Percentiles rank a stretch among this genome's conserved stretches.
Evolutionary conservation across 2,797 vertebrate genomes (phyloP).

Genomic region (Sparidentex hasta): DNA sequence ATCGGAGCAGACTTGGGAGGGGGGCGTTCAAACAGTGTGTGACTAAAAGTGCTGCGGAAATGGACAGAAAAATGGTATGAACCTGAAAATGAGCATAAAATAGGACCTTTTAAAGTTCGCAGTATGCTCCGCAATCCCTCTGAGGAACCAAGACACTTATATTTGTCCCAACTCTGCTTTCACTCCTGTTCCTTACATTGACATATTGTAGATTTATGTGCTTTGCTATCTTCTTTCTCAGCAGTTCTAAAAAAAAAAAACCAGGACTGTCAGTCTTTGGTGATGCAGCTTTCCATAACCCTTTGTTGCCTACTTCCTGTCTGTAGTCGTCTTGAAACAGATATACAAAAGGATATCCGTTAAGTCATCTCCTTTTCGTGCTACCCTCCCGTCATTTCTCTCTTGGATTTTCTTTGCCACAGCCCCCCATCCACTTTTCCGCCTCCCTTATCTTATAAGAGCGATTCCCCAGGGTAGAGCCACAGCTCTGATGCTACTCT

Average conservation of each 20-base stretch:
- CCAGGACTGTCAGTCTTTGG: background rate
- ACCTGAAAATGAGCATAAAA: no score
- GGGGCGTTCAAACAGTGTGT: no score
- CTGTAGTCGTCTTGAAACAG: slow-evolving; percentile 15
- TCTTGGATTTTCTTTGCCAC: slow-evolving; percentile 4
- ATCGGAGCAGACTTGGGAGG: no score
- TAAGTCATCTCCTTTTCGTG: background rate
- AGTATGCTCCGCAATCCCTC: background rate
- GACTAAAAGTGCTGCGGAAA: no score
- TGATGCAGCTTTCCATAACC: slow-evolving; percentile 2
- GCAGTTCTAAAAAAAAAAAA: slow-evolving; percentile 11
- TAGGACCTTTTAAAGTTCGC: background rate
- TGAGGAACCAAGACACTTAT: background rate
- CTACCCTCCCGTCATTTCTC: slow-evolving; percentile 1
- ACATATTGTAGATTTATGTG: background rate
- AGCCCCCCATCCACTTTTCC: background rate
- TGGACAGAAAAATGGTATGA: no score
- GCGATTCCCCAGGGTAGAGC: slow-evolving; percentile 14
- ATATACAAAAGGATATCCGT: slow-evolving; percentile 10
- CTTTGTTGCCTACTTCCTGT: background rate
- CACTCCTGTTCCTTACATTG: background rate
- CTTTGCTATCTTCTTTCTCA: background rate
- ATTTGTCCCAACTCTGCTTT: background rate
- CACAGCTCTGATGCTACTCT: slow-evolving; percentile 7
- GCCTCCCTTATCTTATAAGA: slow-evolving; percentile 21